These are phyloP conservation scores for Neoscelio sp. DNA, from an alignment of 2,888 invertebrate species.

Conservation along the genomic window DNA sequence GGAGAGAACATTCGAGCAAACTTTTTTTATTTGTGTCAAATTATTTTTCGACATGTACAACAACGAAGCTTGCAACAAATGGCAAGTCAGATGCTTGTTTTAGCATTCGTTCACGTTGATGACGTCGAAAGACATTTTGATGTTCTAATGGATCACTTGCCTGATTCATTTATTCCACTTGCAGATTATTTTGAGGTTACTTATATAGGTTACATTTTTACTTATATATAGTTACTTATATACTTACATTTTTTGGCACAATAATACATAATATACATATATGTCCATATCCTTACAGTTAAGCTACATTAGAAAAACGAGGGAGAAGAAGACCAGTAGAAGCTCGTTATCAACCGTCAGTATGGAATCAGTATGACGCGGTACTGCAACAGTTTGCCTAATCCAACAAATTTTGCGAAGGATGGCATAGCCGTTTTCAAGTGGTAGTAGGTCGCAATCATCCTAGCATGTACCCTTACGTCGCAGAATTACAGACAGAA, in stretches of 20 bases:
- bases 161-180: neutral
- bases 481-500: neutral
- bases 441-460: conserved; percentile 8
- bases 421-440: conserved; percentile 7
- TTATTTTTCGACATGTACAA: conserved; percentile 11
- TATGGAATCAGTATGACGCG: conserved; percentile 11
- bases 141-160: neutral
- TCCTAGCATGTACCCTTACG: neutral
- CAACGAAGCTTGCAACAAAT: conserved; percentile 6
- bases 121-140: neutral
- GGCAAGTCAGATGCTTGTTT: too few species aligned
- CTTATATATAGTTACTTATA: too few species aligned
- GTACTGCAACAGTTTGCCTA: neutral
- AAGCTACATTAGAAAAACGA: too few species aligned
- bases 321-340: too few species aligned
- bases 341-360: too few species aligned
- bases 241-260: conserved; percentile 3
- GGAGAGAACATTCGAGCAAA: neutral
- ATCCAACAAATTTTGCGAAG: conserved; percentile 3
- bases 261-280: neutral
- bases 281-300: too few species aligned
- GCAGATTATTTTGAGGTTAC: neutral
- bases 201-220: too few species aligned
- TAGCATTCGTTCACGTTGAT: neutral
- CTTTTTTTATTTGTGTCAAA: conserved; percentile 19